phyloP scores from a whole-genome alignment of 2,888 invertebrate species.

The Dasysyrphus tricinctus region DNA sequence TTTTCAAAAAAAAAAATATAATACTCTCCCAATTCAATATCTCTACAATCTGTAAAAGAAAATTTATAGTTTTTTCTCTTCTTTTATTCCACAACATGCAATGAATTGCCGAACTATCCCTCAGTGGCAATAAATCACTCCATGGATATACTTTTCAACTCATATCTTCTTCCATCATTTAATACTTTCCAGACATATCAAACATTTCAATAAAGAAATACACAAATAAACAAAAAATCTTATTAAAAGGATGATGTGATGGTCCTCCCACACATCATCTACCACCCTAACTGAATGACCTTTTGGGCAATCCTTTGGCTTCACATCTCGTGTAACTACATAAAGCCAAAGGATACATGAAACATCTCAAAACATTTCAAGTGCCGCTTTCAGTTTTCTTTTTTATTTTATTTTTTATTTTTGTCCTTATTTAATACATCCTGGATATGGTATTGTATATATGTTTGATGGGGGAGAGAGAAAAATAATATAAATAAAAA shows the following conservation, averaged over 20 bases:
- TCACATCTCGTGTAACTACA: conserved; percentile 50
- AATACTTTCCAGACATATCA: conserved; percentile 37
- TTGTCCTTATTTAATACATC: conserved; percentile 58
- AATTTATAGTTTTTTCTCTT: neutral
- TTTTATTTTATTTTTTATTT: neutral
- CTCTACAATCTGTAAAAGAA: neutral
- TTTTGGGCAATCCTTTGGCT: conserved; percentile 50
- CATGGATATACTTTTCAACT: conserved; percentile 55
- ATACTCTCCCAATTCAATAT: neutral
- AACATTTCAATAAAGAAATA: conserved; percentile 35
- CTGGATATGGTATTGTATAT: conserved; percentile 1
- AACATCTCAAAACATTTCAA: conserved; percentile 64
- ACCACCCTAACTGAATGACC: conserved; percentile 54
- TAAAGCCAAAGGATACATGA: conserved; percentile 53
- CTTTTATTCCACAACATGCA: conserved; percentile 9
- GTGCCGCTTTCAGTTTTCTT: conserved; percentile 10
- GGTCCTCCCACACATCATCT: conserved; percentile 10
- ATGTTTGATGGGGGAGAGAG: neutral
- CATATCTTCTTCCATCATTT: conserved; percentile 42
- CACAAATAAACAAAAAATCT: conserved; percentile 20
- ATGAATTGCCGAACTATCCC: conserved; percentile 50
- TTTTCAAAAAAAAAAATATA: too few relatives aligned
- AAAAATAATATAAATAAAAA: conserved; percentile 68
- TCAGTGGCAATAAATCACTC: conserved; percentile 64
- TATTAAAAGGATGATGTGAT: conserved; percentile 24